A percentile compares a stretch with the other conserved stretches of the same genome.
phyloP scores from a whole-genome alignment of 2,888 invertebrate species.

The Tetragonula carbonaria region DNA sequence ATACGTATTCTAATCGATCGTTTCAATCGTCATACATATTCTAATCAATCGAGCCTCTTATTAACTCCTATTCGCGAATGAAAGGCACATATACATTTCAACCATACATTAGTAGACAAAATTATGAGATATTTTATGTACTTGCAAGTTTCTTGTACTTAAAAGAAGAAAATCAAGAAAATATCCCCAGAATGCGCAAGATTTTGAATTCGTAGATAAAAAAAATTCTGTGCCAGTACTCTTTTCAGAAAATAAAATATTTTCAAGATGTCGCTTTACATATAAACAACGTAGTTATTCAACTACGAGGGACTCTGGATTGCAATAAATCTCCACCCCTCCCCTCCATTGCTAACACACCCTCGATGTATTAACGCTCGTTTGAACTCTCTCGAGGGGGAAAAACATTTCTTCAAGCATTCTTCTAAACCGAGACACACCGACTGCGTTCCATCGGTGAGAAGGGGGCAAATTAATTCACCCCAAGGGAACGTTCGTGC shows the following conservation, averaged over 20 bases:
- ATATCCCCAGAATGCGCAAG: no score
- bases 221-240: no score
- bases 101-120: no score
- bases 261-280: no score
- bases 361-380: constrained; percentile 44
- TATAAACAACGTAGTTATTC: no score
- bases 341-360: constrained; percentile 31
- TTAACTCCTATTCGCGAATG: constrained; percentile 33
- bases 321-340: constrained; percentile 37
- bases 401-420: constrained; percentile 28
- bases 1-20: not conserved
- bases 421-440: constrained; percentile 18
- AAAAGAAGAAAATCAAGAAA: no score
- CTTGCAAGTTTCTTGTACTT: no score
- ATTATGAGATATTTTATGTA: no score
- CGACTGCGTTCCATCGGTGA: constrained; percentile 28
- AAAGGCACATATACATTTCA: no score
- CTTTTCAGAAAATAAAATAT: no score
- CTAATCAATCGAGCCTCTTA: constrained; percentile 6
- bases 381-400: constrained; percentile 23
- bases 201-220: no score
- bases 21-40: not conserved
- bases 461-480: constrained; percentile 70
- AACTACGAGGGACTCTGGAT: not conserved
- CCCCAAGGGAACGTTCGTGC: constrained; percentile 71